These are phyloP conservation scores for Sorex araneus DNA, from an alignment of 2,113 vertebrate genomes.

Conservation along the genomic window DNA sequence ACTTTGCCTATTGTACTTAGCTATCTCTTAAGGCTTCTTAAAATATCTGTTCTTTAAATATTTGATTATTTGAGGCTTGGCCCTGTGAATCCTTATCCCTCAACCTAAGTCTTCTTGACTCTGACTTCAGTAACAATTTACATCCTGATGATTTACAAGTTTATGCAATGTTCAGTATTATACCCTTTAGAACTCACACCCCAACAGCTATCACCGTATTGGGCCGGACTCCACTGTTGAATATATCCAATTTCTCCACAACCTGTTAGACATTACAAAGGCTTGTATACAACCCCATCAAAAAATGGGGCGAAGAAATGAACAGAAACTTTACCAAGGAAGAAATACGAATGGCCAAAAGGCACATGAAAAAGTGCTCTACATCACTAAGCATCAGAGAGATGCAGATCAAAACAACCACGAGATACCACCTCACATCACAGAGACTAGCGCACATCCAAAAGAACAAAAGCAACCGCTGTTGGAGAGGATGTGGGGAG, in stretches of 20 bases:
- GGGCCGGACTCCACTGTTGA: neutral
- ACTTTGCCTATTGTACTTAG: neutral
- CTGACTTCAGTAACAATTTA: slow-evolving; percentile 50
- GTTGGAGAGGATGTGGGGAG: no score
- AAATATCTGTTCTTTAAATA: slow-evolving; percentile 9
- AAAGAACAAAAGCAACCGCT: no score
- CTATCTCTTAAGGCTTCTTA: neutral
- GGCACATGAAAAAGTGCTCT: no score
- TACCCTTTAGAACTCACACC: neutral
- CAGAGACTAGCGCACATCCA: no score
- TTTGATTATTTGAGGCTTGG: neutral
- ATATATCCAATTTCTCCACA: neutral
- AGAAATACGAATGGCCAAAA: no score
- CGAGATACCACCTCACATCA: no score
- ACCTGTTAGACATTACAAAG: slow-evolving; percentile 31
- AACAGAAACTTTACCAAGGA: no score
- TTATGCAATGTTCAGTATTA: slow-evolving; percentile 16
- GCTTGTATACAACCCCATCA: no score
- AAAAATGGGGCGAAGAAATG: no score
- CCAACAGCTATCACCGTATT: no score
- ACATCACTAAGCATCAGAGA: no score
- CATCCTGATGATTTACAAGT: slow-evolving; percentile 14
- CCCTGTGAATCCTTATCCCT: neutral
- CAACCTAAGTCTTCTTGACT: neutral
- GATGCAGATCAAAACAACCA: no score